These are phyloP conservation scores for Eupristina koningsbergeri DNA, from an alignment of 1,140 invertebrate genomes.

Conservation along the genomic window DNA sequence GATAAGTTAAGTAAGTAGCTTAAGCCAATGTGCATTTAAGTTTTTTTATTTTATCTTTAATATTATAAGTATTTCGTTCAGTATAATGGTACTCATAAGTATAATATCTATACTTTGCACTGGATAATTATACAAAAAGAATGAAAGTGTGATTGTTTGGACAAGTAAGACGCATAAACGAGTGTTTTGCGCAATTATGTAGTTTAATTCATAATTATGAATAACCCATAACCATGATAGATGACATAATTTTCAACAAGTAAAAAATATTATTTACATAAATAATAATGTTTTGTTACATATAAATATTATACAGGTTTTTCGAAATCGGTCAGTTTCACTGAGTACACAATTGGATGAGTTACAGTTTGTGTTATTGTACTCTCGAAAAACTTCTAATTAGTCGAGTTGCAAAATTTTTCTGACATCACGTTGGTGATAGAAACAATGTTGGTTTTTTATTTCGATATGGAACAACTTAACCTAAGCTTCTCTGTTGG, in stretches of 20 bases:
- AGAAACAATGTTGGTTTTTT: conserved; percentile 83
- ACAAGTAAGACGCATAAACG: neutral
- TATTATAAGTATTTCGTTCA: neutral
- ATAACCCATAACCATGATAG: too few species aligned
- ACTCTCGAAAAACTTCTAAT: conserved; percentile 53
- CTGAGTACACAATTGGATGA: neutral
- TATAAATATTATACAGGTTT: neutral
- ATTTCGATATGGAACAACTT: neutral
- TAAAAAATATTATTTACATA: neutral
- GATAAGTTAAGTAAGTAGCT: conserved; percentile 24
- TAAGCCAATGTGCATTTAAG: neutral
- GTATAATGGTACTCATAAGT: neutral
- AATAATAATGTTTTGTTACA: neutral
- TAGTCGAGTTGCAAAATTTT: conserved; percentile 80
- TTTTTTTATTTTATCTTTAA: conserved; percentile 14
- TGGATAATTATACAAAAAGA: neutral
- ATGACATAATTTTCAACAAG: too few species aligned
- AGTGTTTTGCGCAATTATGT: neutral
- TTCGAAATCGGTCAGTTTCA: neutral
- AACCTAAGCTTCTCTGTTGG: conserved; percentile 10
- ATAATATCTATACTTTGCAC: neutral
- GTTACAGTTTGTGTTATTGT: neutral
- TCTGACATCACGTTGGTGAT: conserved; percentile 89
- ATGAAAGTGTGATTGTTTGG: conserved; percentile 10
- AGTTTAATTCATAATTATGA: too few species aligned